Base-by-base conservation (phyloP, 30 jellyfish, hydroid and myxozoan species). In the Aurelia sp. region DNA sequence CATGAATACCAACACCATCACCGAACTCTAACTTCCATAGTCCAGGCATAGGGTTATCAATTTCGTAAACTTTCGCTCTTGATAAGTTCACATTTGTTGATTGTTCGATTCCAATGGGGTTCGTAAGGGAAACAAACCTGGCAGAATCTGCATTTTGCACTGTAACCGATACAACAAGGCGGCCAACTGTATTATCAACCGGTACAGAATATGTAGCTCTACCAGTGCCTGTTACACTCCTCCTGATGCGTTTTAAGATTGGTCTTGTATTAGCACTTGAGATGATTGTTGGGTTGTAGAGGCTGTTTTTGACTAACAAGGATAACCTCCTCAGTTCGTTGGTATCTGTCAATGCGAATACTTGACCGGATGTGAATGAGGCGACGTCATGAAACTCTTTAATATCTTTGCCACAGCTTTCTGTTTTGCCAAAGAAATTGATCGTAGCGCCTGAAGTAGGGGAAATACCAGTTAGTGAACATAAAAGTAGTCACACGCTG, bases 321-420 rank as follows among this genome's bases (percentile, higher is more conserved):
- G 84, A 27, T 71, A 88, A 60, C 58, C 76, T 69, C 62, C 90
- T 60, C 19, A 88, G 91, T 75, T 88, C 96, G 12, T 72, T 57
- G 11, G 90, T 76, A 53, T 78, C 91, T n/a, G 96, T 85, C 15
- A 88, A 91, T 57, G 96, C 86, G 50, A 88, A 87, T 5, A 88
- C 96, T 65, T 88, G 96, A 4, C 98, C 98, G 3, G 98, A 93
- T 19, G 98, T 93, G 83, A 76, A 93, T 12, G 92, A 70, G 38
- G 98, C 98, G 0, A 93, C 91, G 64, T 93, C 98, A 48, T 88
- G 88, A 61, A 80, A 93, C 55, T 85, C 90, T 16, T 72, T 78
- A 51, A 78, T 88, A 59, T 84, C 83, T 63, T 61, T 80, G n/a
- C 96, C 97, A 65, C 98, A 93, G 67, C 96, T 97, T 20, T 76